phyloP scores from a whole-genome alignment of 2,888 invertebrate genomes.

The Perdita meconis region DNA sequence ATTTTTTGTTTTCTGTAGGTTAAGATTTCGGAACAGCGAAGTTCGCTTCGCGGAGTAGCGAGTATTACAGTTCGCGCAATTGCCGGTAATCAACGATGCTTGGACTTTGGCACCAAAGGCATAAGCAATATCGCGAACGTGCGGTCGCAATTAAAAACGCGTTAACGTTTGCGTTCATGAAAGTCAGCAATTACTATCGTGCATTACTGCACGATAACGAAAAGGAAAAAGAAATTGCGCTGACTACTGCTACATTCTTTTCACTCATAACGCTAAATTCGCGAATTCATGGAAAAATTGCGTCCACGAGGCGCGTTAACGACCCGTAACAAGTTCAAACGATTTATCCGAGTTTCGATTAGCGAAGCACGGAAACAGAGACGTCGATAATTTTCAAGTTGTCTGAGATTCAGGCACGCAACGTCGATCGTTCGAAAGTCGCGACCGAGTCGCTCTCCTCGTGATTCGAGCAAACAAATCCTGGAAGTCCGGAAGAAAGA shows the following conservation, averaged over 20 bases:
- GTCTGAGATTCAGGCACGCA: background rate
- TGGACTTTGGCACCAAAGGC: slow-evolving; percentile 14
- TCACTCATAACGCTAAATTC: too few species aligned
- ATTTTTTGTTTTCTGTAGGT: too few species aligned
- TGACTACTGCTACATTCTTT: too few species aligned
- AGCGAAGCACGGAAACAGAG: background rate
- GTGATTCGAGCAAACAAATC: background rate
- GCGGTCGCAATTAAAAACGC: background rate
- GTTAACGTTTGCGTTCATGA: background rate
- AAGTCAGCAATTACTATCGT: too few species aligned
- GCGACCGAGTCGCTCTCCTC: background rate
- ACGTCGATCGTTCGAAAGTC: background rate
- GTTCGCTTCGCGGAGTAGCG: slow-evolving; percentile 30
- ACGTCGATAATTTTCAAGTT: background rate
- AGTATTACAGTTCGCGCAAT: background rate
- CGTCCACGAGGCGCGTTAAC: background rate
- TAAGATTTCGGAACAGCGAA: slow-evolving; percentile 18
- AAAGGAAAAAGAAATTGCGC: background rate
- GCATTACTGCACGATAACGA: background rate
- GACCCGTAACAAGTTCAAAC: background rate
- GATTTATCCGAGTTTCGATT: background rate
- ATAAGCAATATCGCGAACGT: background rate
- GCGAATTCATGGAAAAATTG: background rate
- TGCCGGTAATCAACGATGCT: background rate
- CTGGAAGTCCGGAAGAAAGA: background rate